Evolutionary conservation across 2,113 vertebrate genomes (phyloP).

Genomic region (Acanthisitta chloris): DNA sequence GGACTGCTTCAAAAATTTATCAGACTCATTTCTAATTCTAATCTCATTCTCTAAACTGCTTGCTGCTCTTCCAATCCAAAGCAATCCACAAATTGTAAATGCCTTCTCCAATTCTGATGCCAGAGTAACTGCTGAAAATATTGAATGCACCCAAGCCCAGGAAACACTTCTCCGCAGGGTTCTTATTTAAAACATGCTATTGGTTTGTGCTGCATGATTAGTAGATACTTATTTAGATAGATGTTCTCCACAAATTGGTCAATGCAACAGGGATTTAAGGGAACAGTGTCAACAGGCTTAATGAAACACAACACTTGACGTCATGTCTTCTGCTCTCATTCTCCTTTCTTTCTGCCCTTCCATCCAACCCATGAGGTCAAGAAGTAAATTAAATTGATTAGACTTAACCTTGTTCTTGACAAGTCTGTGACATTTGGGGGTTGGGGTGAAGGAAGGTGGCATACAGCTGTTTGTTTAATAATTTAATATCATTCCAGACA

Average conservation of each 20-base stretch:
- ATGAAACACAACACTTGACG: neutral
- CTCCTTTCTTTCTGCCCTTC: neutral
- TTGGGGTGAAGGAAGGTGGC: neutral
- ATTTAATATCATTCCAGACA: neutral
- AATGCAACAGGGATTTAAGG: neutral
- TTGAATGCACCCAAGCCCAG: neutral
- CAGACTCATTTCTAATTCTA: neutral
- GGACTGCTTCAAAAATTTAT: neutral
- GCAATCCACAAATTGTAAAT: neutral
- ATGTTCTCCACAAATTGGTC: neutral
- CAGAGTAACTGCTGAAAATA: neutral
- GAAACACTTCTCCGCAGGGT: neutral
- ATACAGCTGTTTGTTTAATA: neutral
- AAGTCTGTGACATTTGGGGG: neutral
- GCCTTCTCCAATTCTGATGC: neutral
- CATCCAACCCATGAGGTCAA: neutral
- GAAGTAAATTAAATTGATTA: neutral
- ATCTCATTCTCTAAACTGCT: neutral
- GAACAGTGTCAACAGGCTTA: neutral
- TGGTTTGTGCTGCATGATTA: neutral
- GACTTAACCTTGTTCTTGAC: neutral
- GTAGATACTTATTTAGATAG: neutral
- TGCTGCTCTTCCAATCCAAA: neutral
- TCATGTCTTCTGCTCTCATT: neutral
- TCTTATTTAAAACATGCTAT: neutral